Conservation (phyloP, 2,888 invertebrate species). For the Troides aeacus region DNA sequence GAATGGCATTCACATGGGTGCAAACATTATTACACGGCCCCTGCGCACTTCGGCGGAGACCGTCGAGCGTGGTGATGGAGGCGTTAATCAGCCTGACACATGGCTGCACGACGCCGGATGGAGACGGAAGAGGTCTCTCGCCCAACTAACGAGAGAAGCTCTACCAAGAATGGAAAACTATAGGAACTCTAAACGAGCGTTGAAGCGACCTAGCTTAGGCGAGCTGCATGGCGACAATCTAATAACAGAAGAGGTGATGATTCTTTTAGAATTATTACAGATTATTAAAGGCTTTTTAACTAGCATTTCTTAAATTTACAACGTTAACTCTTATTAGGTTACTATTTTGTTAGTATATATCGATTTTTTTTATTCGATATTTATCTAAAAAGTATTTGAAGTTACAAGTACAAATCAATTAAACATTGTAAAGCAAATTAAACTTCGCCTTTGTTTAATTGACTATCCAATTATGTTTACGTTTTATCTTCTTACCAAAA, state of each 20-base stretch:
- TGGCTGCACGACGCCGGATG: constrained; percentile 74
- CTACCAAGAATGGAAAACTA: constrained; percentile 91
- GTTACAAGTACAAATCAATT: too few relatives aligned
- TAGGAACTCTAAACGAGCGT: constrained; percentile 86
- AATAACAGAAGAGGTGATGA: constrained; percentile 65
- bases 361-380: too few relatives aligned
- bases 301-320: neutral
- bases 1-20: constrained; percentile 72
- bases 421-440: too few relatives aligned
- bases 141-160: constrained; percentile 87
- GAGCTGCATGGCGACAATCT: constrained; percentile 86
- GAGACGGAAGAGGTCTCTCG: constrained; percentile 79
- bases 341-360: too few relatives aligned
- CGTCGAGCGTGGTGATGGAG: constrained; percentile 49
- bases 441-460: too few relatives aligned
- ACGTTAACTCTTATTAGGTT: too few relatives aligned
- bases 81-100: constrained; percentile 54
- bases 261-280: neutral
- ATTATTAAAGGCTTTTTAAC: neutral
- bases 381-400: too few relatives aligned
- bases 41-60: constrained; percentile 61
- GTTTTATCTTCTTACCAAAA: too few relatives aligned
- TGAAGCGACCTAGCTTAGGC: constrained; percentile 90
- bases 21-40: constrained; percentile 68
- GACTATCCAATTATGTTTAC: too few relatives aligned